These are phyloP conservation scores for Oxyruncus cristatus DNA, from an alignment of 2,113 vertebrate genomes.

Conservation along the genomic window DNA sequence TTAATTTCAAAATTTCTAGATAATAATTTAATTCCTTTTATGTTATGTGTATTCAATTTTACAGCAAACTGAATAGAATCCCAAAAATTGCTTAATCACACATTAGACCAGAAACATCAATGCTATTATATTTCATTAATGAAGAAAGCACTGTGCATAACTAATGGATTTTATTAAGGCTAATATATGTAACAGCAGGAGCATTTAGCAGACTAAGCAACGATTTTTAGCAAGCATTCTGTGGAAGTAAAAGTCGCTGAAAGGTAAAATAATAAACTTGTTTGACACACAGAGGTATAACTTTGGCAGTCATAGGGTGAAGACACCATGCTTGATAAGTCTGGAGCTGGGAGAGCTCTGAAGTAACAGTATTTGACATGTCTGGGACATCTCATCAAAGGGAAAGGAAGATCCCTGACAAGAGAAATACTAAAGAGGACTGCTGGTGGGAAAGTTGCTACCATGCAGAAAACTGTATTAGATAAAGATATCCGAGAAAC, in stretches of 20 bases:
- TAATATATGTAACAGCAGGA: background rate
- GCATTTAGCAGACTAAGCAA: background rate
- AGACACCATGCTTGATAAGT: background rate
- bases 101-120: background rate
- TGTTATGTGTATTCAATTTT: background rate
- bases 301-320: background rate
- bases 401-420: conserved; percentile 10
- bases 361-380: conserved; percentile 55
- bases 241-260: background rate
- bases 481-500: background rate
- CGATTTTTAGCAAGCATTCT: background rate
- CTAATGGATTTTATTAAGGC: conserved; percentile 12
- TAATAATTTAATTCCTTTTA: background rate
- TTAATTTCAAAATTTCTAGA: background rate
- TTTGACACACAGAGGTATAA: conserved; percentile 1
- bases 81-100: background rate
- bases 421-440: background rate
- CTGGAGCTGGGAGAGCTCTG: background rate
- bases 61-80: background rate
- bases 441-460: conserved; percentile 45
- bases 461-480: background rate
- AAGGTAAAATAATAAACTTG: conserved; percentile 38
- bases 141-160: background rate
- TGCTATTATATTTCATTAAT: conserved; percentile 4
- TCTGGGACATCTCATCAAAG: conserved; percentile 11